phyloP scores from a whole-genome alignment of 2,888 invertebrate species.

The Meganola albula region DNA sequence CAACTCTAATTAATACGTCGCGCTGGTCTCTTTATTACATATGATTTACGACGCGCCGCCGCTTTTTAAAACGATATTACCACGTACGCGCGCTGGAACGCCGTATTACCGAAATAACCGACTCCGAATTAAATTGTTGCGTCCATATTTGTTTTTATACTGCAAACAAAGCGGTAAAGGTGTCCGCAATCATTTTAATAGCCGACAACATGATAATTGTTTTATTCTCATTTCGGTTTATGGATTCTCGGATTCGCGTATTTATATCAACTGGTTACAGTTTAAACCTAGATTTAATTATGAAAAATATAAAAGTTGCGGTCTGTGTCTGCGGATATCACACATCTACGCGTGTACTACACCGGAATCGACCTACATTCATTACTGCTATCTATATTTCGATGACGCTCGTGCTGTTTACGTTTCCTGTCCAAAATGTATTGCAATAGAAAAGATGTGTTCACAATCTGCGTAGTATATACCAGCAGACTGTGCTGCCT shows the following conservation, averaged over 20 bases:
- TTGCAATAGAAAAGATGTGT: too few species aligned
- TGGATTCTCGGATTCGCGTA: conserved; percentile 10
- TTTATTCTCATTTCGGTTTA: conserved; percentile 36
- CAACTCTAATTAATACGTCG: conserved; percentile 59
- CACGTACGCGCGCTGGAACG: conserved; percentile 26
- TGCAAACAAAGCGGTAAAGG: conserved; percentile 41
- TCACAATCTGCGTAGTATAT: too few species aligned
- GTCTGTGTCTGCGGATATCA: background rate
- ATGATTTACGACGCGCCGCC: conserved; percentile 54
- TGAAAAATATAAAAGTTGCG: too few species aligned
- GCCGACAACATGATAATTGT: conserved; percentile 36
- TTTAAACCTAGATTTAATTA: too few species aligned
- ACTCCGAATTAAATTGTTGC: conserved; percentile 56
- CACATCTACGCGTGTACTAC: conserved; percentile 6
- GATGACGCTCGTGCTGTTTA: conserved; percentile 9
- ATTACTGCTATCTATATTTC: conserved; percentile 4
- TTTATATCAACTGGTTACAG: too few species aligned
- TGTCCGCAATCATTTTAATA: conserved; percentile 48
- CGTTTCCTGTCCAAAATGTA: conserved; percentile 17
- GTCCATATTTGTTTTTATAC: conserved; percentile 55
- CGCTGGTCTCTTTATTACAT: conserved; percentile 64
- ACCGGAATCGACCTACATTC: conserved; percentile 6
- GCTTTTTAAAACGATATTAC: conserved; percentile 63
- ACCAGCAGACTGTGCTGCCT: too few species aligned
- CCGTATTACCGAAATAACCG: conserved; percentile 38